Conservation (phyloP, 2,797 vertebrate genomes). For the Tauraco hartlaubi region DNA sequence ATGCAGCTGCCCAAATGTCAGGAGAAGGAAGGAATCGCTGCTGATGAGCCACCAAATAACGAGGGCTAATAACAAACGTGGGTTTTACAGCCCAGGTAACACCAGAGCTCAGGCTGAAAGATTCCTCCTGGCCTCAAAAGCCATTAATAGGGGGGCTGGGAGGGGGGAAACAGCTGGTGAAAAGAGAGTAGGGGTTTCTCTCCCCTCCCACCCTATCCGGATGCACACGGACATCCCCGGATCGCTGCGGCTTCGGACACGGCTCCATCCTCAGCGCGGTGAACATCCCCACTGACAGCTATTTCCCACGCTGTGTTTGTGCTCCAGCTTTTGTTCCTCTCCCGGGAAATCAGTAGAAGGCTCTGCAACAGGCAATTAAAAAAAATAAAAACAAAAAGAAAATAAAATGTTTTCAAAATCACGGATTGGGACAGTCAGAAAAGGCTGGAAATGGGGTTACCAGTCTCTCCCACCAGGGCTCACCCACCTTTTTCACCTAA, state of each 20-base stretch:
- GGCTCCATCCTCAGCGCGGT: not conserved
- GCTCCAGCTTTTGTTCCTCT: not conserved
- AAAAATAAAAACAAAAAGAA: too few relatives aligned
- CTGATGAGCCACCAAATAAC: not conserved
- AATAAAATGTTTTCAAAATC: not conserved
- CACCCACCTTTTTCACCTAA: not conserved
- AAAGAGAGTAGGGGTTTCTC: not conserved
- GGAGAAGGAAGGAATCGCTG: not conserved
- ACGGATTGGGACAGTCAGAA: not conserved
- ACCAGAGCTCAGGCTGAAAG: not conserved
- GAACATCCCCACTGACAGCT: fast-evolving
- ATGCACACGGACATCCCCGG: fast-evolving
- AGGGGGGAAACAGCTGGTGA: not conserved
- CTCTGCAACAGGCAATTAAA: not conserved
- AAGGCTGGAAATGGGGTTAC: not conserved
- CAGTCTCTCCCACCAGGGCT: too few relatives aligned
- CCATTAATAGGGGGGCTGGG: not conserved
- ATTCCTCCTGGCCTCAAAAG: not conserved
- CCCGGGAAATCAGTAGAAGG: conserved; percentile 25
- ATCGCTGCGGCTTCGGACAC: fast-evolving
- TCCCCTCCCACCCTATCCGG: not conserved
- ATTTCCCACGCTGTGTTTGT: not conserved
- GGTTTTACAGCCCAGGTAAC: not conserved
- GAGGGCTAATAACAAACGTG: fast-evolving
- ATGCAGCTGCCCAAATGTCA: not conserved